A percentile compares a stretch with the other conserved stretches of the same genome.
Evolutionary conservation across 2,797 vertebrate genomes (phyloP).

Genomic region (Acanthurus leucopareius): DNA sequence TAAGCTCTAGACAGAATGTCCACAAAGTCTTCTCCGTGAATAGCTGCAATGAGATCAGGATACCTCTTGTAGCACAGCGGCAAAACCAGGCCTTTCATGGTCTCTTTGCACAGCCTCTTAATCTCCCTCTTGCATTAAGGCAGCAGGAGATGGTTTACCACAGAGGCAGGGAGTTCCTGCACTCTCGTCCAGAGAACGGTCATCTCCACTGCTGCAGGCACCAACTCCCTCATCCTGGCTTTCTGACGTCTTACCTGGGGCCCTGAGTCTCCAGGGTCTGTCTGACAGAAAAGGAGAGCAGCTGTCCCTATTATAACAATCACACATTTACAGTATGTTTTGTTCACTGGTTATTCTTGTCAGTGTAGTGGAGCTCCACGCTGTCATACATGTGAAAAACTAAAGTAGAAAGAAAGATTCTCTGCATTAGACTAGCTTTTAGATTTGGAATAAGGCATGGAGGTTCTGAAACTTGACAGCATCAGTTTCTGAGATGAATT

Average conservation of each 20-base stretch:
- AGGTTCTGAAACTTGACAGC: neutral
- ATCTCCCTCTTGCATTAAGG: slow-evolving; percentile 51
- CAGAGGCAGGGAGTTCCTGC: slow-evolving; percentile 48
- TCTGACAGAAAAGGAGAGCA: slow-evolving; percentile 34
- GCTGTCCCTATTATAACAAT: slow-evolving; percentile 3
- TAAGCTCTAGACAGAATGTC: slow-evolving; percentile 43
- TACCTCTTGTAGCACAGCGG: neutral
- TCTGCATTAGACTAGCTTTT: neutral
- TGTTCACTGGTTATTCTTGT: neutral
- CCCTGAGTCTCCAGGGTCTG: slow-evolving; percentile 40
- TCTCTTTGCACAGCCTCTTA: slow-evolving; percentile 38
- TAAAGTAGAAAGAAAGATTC: neutral
- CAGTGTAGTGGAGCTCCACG: neutral
- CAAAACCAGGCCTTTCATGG: slow-evolving; percentile 24
- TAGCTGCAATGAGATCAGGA: slow-evolving; percentile 24
- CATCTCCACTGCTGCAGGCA: slow-evolving; percentile 43
- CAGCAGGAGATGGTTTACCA: slow-evolving; percentile 56
- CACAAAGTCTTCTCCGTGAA: slow-evolving; percentile 45
- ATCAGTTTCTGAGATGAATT: neutral
- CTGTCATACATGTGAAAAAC: neutral
- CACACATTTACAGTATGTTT: slow-evolving; percentile 14
- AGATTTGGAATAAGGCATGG: neutral
- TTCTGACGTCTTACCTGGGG: slow-evolving; percentile 43
- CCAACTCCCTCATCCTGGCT: slow-evolving; percentile 42
- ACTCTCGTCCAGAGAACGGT: slow-evolving; percentile 33